Evolutionary conservation across 2,888 invertebrate species (phyloP).

Genomic region (Cyaniris semiargus): DNA sequence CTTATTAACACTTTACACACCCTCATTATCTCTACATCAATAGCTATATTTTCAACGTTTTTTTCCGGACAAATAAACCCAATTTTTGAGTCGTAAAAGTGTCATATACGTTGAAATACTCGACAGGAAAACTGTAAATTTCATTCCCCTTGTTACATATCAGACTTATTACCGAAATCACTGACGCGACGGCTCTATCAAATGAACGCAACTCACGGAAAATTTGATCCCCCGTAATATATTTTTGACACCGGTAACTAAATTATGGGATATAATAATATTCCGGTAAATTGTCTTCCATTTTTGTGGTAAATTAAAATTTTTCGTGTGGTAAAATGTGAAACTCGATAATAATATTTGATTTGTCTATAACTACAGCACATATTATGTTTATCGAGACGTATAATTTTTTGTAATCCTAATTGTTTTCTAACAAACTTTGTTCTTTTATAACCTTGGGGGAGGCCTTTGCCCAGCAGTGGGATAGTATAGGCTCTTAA

Average conservation of each 20-base stretch:
- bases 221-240: conserved; percentile 1
- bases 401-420: no score
- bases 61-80: background rate
- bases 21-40: background rate
- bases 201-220: conserved; percentile 17
- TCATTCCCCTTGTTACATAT: background rate
- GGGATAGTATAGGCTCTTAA: no score
- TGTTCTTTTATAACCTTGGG: no score
- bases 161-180: conserved; percentile 10
- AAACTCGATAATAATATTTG: no score
- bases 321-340: background rate
- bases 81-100: conserved; percentile 19
- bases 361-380: no score
- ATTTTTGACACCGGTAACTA: conserved; percentile 19
- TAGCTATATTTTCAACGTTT: background rate
- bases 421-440: no score
- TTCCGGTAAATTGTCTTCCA: background rate
- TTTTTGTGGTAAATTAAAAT: background rate
- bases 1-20: background rate
- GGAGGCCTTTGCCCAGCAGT: no score
- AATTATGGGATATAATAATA: background rate
- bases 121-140: conserved; percentile 17
- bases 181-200: conserved; percentile 10
- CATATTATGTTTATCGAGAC: no score
- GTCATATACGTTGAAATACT: conserved; percentile 20